phyloP scores from a whole-genome alignment of 2,113 vertebrate genomes.

The Pandion haliaetus region DNA sequence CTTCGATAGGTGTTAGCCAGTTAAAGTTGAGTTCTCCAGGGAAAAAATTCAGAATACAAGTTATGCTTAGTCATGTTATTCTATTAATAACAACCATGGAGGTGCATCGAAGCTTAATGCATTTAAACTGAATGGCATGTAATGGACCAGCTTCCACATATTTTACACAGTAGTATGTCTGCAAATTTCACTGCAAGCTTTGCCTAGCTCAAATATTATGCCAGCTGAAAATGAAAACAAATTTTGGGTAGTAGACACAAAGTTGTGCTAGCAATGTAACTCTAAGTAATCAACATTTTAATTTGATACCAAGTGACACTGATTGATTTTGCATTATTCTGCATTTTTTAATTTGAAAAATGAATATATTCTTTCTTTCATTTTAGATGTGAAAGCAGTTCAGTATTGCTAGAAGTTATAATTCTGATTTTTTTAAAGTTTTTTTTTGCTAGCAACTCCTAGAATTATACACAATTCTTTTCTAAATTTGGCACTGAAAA shows the following conservation, averaged over 20 bases:
- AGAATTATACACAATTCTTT: conserved; percentile 20
- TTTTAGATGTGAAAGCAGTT: background rate
- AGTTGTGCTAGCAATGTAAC: background rate
- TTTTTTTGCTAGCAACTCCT: background rate
- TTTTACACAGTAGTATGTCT: background rate
- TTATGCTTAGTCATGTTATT: background rate
- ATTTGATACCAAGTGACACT: background rate
- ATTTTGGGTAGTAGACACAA: background rate
- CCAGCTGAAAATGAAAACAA: background rate
- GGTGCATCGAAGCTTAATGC: background rate
- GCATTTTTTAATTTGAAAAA: background rate
- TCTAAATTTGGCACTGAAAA: conserved; percentile 53
- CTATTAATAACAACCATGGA: background rate
- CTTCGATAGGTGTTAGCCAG: background rate
- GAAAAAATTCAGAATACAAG: background rate
- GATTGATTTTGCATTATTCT: background rate
- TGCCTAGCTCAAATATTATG: background rate
- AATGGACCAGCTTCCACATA: background rate
- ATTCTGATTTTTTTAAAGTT: background rate
- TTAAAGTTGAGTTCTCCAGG: background rate
- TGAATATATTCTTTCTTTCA: conserved; percentile 14
- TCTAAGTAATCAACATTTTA: background rate
- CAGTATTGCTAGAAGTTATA: background rate
- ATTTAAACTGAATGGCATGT: background rate
- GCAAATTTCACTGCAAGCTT: background rate